Conservation (phyloP, 1,140 invertebrate genomes). For the Asbolus verrucosus region DNA sequence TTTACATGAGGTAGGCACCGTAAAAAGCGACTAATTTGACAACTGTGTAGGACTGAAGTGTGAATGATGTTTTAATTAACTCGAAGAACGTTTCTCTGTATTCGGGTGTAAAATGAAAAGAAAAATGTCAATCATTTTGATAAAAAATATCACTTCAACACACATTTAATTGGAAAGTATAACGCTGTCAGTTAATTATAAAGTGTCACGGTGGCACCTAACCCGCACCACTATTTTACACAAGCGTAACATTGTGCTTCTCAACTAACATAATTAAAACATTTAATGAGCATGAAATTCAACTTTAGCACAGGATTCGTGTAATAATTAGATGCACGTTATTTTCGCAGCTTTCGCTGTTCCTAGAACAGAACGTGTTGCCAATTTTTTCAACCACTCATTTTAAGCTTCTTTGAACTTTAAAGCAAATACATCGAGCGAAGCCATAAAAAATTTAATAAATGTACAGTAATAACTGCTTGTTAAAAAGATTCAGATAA, state of each 20-base stretch:
- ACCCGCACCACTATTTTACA: constrained; percentile 33
- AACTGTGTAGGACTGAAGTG: constrained; percentile 19
- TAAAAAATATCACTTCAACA: neutral
- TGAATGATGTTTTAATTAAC: constrained; percentile 34
- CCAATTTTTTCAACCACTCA: too few relatives aligned
- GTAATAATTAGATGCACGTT: constrained; percentile 20
- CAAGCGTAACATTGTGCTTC: constrained; percentile 32
- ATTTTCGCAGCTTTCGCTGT: constrained; percentile 1
- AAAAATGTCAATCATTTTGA: constrained; percentile 1
- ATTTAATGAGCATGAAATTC: constrained; percentile 46
- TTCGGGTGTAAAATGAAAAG: neutral
- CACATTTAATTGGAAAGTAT: constrained; percentile 1
- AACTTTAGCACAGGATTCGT: constrained; percentile 34
- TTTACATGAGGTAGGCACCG: too few relatives aligned
- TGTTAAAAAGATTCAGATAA: too few relatives aligned
- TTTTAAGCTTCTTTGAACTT: too few relatives aligned
- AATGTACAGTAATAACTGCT: too few relatives aligned
- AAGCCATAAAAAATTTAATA: too few relatives aligned
- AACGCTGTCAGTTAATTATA: constrained; percentile 25
- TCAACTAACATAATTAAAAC: constrained; percentile 43
- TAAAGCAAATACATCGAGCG: too few relatives aligned
- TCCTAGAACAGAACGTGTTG: neutral
- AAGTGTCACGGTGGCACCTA: constrained; percentile 7
- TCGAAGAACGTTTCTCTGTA: constrained; percentile 4
- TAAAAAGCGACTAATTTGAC: constrained; percentile 30